A percentile compares a stretch with the other conserved stretches of the same genome.
Evolutionary conservation across 2,797 vertebrate genomes (phyloP).

Genomic region (Manis crassicaudata): DNA sequence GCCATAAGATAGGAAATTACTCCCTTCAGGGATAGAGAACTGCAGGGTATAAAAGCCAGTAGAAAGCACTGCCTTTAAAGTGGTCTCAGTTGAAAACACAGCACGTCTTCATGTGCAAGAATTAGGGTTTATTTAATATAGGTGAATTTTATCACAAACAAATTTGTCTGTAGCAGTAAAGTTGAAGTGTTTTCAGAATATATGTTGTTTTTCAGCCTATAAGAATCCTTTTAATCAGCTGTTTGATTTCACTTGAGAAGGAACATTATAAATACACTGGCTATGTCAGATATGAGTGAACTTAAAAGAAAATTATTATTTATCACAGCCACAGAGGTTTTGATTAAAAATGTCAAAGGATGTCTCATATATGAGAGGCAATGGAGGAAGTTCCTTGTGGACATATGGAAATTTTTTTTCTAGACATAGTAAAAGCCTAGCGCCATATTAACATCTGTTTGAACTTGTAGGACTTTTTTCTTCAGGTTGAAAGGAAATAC

Average conservation of each 20-base stretch:
- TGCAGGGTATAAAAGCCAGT: not conserved
- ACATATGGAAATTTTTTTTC: not conserved
- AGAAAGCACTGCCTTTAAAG: not conserved
- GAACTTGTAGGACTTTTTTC: not conserved
- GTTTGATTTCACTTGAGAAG: slow-evolving; percentile 23
- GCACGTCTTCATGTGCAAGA: not conserved
- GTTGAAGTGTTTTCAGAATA: not conserved
- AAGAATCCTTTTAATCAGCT: slow-evolving; percentile 15
- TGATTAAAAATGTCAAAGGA: slow-evolving; percentile 34
- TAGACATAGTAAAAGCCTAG: not conserved
- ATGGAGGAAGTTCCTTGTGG: not conserved
- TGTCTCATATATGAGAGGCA: not conserved
- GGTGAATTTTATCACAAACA: not conserved
- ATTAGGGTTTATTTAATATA: not conserved
- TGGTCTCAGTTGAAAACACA: not conserved
- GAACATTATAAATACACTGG: not conserved
- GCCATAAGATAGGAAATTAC: not conserved
- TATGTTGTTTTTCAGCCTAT: not conserved
- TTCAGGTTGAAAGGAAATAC: not conserved
- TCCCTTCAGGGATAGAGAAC: not conserved
- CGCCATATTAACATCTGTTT: not conserved
- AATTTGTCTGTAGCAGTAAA: not conserved
- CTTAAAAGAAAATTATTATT: slow-evolving; percentile 30
- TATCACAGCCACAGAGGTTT: slow-evolving; percentile 10
- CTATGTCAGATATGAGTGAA: not conserved